Percentiles rank a stretch among this genome's conserved stretches.
Conservation (phyloP, 2,888 invertebrate genomes). For the Lasioglossum vierecki region DNA sequence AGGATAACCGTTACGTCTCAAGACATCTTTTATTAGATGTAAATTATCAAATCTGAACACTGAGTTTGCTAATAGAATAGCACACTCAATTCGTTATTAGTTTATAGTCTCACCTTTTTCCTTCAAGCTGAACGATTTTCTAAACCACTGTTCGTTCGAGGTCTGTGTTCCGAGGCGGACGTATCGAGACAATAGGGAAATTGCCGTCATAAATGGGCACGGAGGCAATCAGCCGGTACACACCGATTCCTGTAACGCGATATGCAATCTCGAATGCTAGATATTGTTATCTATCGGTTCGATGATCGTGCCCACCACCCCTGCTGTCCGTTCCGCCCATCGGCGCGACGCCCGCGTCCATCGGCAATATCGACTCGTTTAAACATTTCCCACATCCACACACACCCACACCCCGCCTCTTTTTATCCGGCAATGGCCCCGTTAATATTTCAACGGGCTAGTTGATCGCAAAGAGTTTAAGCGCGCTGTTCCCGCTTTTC, state of each 20-base stretch:
- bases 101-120: not conserved
- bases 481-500: slow-evolving; percentile 36
- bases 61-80: too few species aligned
- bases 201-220: slow-evolving; percentile 61
- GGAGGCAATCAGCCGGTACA: slow-evolving; percentile 50
- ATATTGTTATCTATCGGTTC: slow-evolving; percentile 62
- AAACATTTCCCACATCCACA: slow-evolving; percentile 42
- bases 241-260: slow-evolving; percentile 56
- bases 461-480: slow-evolving; percentile 50
- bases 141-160: not conserved
- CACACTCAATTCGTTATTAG: too few species aligned
- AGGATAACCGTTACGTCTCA: too few species aligned
- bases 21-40: too few species aligned
- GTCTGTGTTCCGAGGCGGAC: slow-evolving; percentile 34
- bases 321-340: slow-evolving; percentile 21
- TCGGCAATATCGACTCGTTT: slow-evolving; percentile 49
- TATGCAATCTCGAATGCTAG: slow-evolving; percentile 59
- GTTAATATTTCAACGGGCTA: slow-evolving; percentile 46
- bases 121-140: not conserved
- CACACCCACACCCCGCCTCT: slow-evolving; percentile 13
- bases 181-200: slow-evolving; percentile 58
- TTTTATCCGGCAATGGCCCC: slow-evolving; percentile 40
- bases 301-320: slow-evolving; percentile 36
- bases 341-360: not conserved
- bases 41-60: too few species aligned